These are phyloP conservation scores for Volucella inanis DNA, from an alignment of 2,888 invertebrate species.

Conservation along the genomic window DNA sequence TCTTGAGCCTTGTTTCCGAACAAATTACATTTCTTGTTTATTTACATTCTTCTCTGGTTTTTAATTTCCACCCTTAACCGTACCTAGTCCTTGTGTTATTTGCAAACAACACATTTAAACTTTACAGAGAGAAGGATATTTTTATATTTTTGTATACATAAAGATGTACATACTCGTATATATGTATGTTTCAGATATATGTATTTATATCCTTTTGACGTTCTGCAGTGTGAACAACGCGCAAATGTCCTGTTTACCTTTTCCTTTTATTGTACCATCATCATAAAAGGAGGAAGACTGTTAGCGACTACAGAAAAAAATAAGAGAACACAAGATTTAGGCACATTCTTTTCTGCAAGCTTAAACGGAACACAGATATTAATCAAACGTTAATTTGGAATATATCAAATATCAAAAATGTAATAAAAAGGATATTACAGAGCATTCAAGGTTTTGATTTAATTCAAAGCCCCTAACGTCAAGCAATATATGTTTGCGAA, in stretches of 20 bases:
- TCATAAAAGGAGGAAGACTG: neutral
- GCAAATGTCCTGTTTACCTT: constrained; percentile 45
- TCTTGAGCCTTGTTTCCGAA: neutral
- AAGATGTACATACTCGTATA: no score
- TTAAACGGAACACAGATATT: constrained; percentile 35
- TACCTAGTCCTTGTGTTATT: constrained; percentile 23
- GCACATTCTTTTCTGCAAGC: constrained; percentile 39
- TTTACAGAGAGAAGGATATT: neutral
- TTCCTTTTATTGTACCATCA: constrained; percentile 1
- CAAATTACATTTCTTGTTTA: constrained; percentile 27
- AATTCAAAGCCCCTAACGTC: neutral
- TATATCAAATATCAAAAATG: constrained; percentile 30
- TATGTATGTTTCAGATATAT: no score
- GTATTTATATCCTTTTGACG: neutral
- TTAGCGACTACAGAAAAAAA: neutral
- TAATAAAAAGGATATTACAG: neutral
- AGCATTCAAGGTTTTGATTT: neutral
- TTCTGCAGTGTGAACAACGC: constrained; percentile 40
- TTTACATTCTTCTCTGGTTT: constrained; percentile 3
- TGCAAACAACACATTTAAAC: constrained; percentile 32
- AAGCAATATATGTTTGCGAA: constrained; percentile 1
- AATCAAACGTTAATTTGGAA: constrained; percentile 56
- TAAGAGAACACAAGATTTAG: constrained; percentile 17
- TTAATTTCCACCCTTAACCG: neutral
- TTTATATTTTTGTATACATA: neutral